These are phyloP conservation scores for Neogale vison DNA, from an alignment of 2,113 vertebrate genomes.

Conservation along the genomic window DNA sequence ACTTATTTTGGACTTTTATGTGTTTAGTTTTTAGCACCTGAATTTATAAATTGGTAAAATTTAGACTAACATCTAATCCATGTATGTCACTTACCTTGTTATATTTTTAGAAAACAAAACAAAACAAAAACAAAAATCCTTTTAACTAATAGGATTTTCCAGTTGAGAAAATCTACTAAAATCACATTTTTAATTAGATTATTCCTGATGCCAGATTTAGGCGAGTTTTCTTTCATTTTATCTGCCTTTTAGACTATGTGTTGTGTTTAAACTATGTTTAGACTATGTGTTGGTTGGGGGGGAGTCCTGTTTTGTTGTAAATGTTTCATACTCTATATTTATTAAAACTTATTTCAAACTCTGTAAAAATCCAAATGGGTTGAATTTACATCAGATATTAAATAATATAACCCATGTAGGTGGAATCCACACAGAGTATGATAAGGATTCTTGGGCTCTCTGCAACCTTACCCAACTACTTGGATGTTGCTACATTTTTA, in stretches of 20 bases:
- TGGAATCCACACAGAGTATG: slow-evolving; percentile 99
- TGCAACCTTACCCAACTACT: slow-evolving; percentile 97
- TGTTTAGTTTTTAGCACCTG: neutral
- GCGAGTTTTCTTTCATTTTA: neutral
- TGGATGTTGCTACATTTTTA: slow-evolving; percentile 96
- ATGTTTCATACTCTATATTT: neutral
- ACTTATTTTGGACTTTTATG: neutral
- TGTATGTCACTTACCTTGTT: neutral
- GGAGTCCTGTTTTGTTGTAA: neutral
- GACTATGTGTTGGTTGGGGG: neutral
- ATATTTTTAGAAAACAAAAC: neutral
- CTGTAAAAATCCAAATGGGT: neutral
- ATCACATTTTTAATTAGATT: neutral
- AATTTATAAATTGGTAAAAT: neutral
- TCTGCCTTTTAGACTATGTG: neutral
- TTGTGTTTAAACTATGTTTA: neutral
- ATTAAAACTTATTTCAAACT: neutral
- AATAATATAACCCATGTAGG: slow-evolving; percentile 83
- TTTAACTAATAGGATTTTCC: neutral
- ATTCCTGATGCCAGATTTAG: neutral
- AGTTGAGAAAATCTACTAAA: neutral
- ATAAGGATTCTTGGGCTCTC: slow-evolving; percentile 98
- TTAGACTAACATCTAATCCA: neutral
- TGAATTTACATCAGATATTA: neutral
- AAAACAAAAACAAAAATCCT: neutral